Conservation (phyloP, 2,888 invertebrate species). For the Seira musarum region DNA sequence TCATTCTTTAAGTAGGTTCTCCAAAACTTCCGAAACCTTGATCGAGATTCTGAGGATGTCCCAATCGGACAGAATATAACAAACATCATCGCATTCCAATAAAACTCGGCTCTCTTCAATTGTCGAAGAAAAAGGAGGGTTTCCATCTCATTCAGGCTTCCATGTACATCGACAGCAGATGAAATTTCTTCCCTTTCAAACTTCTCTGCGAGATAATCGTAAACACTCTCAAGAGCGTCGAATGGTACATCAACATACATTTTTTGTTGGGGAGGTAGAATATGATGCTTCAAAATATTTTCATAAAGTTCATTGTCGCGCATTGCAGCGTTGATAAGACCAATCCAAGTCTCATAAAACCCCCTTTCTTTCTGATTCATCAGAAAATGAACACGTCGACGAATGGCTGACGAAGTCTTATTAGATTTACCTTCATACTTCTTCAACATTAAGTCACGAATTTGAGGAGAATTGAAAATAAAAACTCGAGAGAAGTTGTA, state of each 20-base stretch:
- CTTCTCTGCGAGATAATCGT: constrained; percentile 46
- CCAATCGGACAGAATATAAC: constrained; percentile 38
- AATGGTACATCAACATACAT: constrained; percentile 43
- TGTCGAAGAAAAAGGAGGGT: constrained; percentile 35
- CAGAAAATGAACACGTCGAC: constrained; percentile 65
- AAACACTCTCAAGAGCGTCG: constrained; percentile 18
- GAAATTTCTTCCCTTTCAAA: constrained; percentile 25
- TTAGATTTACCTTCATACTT: constrained; percentile 46
- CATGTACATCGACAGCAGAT: not conserved
- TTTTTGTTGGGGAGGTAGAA: constrained; percentile 38
- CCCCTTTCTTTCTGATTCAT: constrained; percentile 48
- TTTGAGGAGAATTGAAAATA: constrained; percentile 66
- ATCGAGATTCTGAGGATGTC: not conserved
- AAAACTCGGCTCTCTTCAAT: constrained; percentile 30
- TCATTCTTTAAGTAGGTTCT: not conserved
- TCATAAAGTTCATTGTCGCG: constrained; percentile 51
- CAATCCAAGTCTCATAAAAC: constrained; percentile 52
- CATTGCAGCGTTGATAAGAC: constrained; percentile 52
- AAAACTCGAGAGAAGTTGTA: constrained; percentile 63
- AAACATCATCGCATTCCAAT: constrained; percentile 42
- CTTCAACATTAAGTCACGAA: constrained; percentile 64
- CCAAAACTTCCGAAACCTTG: constrained; percentile 15
- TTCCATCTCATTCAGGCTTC: constrained; percentile 24
- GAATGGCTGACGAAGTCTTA: constrained; percentile 64
- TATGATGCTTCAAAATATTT: constrained; percentile 28